phyloP scores from a whole-genome alignment of 1,140 invertebrate species.

The Dermatophagoides farinae region DNA sequence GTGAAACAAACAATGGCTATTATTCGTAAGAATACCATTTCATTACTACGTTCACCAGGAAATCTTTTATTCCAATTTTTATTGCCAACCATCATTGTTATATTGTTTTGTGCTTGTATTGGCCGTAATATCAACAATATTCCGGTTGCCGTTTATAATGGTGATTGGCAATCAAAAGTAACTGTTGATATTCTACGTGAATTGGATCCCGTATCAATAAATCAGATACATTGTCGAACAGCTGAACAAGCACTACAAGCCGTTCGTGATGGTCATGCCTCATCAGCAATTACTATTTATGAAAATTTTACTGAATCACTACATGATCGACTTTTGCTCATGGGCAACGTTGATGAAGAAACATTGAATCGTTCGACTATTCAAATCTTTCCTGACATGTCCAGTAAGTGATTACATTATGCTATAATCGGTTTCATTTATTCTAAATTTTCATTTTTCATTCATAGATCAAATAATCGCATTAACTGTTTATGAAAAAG shows the following conservation, averaged over 20 bases:
- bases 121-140: conserved; percentile 65
- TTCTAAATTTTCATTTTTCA: background rate
- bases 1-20: background rate
- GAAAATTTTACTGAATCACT: conserved; percentile 14
- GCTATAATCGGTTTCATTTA: background rate
- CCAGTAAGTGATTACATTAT: conserved; percentile 19
- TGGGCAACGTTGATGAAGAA: conserved; percentile 5
- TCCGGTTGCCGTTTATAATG: conserved; percentile 49
- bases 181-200: background rate
- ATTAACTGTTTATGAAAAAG: conserved; percentile 12
- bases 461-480: conserved; percentile 16
- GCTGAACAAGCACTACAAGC: background rate
- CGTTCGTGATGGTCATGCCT: conserved; percentile 13
- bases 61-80: conserved; percentile 53
- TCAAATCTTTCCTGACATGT: conserved; percentile 23
- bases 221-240: background rate
- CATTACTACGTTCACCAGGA: conserved; percentile 2
- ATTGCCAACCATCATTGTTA: conserved; percentile 68
- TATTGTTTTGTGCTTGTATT: conserved; percentile 78
- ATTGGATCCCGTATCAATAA: conserved; percentile 1
- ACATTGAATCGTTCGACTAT: conserved; percentile 20
- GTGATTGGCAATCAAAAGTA: conserved; percentile 17
- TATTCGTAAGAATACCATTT: conserved; percentile 14
- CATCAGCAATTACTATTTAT: conserved; percentile 10
- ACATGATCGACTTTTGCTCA: conserved; percentile 4